A percentile compares a stretch with the other conserved stretches of the same genome.
Evolutionary conservation across 2,797 vertebrate genomes (phyloP).

Genomic region (Coreius guichenoti): DNA sequence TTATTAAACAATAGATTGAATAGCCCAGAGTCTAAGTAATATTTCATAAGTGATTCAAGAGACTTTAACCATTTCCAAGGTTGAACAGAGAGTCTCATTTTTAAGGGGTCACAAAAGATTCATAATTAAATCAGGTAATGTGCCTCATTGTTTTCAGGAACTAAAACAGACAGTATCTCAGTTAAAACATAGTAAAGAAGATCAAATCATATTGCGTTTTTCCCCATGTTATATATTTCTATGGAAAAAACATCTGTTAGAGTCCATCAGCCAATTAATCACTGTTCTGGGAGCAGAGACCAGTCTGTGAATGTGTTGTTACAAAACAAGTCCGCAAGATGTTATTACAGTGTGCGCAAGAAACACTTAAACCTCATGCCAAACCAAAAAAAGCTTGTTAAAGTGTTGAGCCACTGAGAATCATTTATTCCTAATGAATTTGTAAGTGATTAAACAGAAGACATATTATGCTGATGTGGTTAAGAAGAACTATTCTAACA

Average conservation of each 20-base stretch:
- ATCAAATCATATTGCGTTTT: neutral
- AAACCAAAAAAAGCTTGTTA: neutral
- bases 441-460: neutral
- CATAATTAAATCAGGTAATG: neutral
- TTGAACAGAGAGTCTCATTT: neutral
- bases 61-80: neutral
- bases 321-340: constrained; percentile 28
- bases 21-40: neutral
- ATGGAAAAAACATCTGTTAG: constrained; percentile 2
- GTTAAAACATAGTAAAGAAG: neutral
- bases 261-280: neutral
- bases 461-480: neutral
- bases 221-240: neutral
- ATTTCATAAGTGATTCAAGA: neutral
- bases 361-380: neutral
- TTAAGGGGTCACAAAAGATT: neutral
- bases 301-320: constrained; percentile 30
- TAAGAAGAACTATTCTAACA: neutral
- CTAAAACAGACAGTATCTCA: neutral
- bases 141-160: neutral
- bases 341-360: constrained; percentile 22
- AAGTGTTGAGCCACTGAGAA: neutral
- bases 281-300: neutral
- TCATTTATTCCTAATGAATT: neutral
- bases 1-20: neutral